phyloP scores from a whole-genome alignment of 2,888 invertebrate species.

The Lutraria lutraria region DNA sequence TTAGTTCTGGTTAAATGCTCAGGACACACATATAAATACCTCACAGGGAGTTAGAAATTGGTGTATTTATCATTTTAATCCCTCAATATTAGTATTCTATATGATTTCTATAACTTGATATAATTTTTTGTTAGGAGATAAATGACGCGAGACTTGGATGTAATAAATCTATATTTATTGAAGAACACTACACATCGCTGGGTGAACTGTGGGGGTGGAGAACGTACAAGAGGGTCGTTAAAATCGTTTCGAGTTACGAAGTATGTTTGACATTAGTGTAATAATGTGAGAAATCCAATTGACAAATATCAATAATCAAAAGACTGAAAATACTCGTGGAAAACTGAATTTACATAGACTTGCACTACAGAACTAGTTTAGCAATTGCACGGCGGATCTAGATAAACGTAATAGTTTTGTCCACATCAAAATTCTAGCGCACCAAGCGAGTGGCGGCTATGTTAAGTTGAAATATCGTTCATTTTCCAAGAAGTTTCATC shows the following conservation, averaged over 20 bases:
- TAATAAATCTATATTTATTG: background rate
- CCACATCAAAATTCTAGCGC: too few species aligned
- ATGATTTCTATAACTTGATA: slow-evolving; percentile 7
- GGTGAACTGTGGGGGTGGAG: background rate
- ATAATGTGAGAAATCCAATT: background rate
- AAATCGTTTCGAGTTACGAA: background rate
- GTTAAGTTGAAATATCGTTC: too few species aligned
- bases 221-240: background rate
- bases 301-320: too few species aligned
- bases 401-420: too few species aligned
- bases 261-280: background rate
- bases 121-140: background rate
- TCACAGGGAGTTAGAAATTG: background rate
- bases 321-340: too few species aligned
- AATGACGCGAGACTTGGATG: background rate
- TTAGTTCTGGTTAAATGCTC: background rate
- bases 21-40: background rate
- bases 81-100: background rate
- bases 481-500: too few species aligned
- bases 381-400: too few species aligned
- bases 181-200: background rate
- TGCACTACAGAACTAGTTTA: too few species aligned
- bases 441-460: too few species aligned
- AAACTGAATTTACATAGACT: too few species aligned
- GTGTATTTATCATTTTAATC: background rate